Evolutionary conservation across 2,797 vertebrate species (phyloP), one percentile per base, ranked within the genome.

Genomic region (Synaphobranchus kaupii): DNA sequence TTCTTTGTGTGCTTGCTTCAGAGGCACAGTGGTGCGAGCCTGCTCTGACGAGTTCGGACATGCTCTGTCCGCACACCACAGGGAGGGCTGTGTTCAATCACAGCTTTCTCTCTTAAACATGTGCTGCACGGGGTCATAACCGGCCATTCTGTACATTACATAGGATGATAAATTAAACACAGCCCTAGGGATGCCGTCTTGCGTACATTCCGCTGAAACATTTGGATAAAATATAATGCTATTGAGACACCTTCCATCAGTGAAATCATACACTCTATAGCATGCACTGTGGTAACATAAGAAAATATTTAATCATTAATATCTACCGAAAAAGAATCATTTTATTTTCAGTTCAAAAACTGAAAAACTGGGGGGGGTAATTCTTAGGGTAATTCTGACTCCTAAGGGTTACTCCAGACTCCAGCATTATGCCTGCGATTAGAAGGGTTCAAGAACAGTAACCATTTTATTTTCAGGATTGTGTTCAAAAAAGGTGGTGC

Each of bases 51-150:
- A 68, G 85, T 81, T 66, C 88, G 84, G 84, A 91, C 90, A 90
- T 88, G 39, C 56, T 48, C 44, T 71, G 85, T 91, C 81, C 20
- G 4, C 88, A 86, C 85, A 87, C 71, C 81, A 13, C 85, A 56
- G 86, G 48, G 86, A 50, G 17, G 78, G 20, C 78, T 78, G 85
- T n/a, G 84, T 56, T 89, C 12, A 20, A 88, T 91, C 91, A 85
- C 8, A 0, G 68, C 58, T 56, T 22, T 52, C n/a, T 86, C 85
- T 89, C n/a, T n/a, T 76, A 50, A 88, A 90, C 87, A 78, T 86
- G 63, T 90, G 89, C 89, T 88, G 86, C 89, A 80, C n/a, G n/a
- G 71, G 87, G 89, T 94, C 91, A 90, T 89, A 90, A 90, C 39
- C 10, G 9, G 84, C 20, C 7, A n/a, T n/a, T n/a, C n/a, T n/a